A percentile compares a stretch with the other conserved stretches of the same genome.
Conservation (phyloP, 2,113 vertebrate genomes). For the Saccopteryx bilineata region DNA sequence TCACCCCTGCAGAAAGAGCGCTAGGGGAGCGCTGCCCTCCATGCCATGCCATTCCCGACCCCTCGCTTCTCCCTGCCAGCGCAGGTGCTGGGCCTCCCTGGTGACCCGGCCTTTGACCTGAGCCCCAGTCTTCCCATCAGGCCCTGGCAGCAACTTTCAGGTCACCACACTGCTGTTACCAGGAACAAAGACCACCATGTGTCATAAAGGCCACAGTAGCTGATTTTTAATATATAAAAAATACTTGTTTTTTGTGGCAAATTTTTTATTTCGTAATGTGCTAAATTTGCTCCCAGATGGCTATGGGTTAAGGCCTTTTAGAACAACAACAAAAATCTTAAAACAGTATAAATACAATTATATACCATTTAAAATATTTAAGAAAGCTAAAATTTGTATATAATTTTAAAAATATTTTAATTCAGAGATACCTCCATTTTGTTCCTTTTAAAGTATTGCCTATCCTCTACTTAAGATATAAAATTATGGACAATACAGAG, state of each 20-base stretch:
- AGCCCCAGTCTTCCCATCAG: not conserved
- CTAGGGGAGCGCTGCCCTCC: not conserved
- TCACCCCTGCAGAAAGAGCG: not conserved
- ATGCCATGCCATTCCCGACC: not conserved
- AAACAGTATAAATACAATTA: conserved; percentile 10
- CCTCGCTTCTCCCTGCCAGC: not conserved
- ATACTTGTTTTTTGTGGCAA: not conserved
- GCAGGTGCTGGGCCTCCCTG: not conserved
- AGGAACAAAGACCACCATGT: not conserved
- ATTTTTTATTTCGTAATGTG: conserved; percentile 10
- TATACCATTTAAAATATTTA: conserved; percentile 29
- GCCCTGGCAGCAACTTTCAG: not conserved
- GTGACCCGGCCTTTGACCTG: not conserved
- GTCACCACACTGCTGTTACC: not conserved
- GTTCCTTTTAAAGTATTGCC: not conserved
- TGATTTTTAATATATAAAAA: conserved; percentile 34
- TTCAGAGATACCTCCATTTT: not conserved
- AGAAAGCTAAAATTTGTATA: conserved; percentile 4
- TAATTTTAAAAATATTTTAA: conserved; percentile 3
- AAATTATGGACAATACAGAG: not conserved
- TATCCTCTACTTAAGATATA: not conserved
- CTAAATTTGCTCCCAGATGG: not conserved
- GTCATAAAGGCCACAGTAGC: not conserved
- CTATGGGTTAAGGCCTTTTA: not conserved
- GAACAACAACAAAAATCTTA: conserved; percentile 7